Conservation (phyloP, 1,140 invertebrate genomes). For the Ceratina calcarata region DNA sequence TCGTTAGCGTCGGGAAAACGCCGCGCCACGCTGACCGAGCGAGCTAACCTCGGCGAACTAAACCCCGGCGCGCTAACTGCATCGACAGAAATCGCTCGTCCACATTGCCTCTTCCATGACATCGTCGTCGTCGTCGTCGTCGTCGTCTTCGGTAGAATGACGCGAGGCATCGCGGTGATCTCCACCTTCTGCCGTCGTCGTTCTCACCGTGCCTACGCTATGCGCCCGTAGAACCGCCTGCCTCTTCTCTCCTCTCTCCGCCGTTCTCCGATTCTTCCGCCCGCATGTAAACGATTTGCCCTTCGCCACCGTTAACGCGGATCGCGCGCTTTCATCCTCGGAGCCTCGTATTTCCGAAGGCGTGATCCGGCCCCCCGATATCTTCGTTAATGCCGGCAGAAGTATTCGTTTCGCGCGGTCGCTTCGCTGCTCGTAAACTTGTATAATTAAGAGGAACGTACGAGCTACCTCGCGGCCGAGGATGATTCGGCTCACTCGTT, state of each 20-base stretch:
- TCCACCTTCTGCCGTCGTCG: not conserved
- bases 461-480: not conserved
- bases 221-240: not conserved
- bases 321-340: not conserved
- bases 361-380: not conserved
- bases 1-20: conserved; percentile 60
- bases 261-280: conserved; percentile 7
- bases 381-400: conserved; percentile 21
- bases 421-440: not conserved
- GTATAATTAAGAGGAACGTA: conserved; percentile 8
- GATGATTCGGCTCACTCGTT: conserved; percentile 14
- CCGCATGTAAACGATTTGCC: conserved; percentile 30
- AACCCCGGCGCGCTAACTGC: conserved; percentile 16
- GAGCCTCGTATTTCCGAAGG: not conserved
- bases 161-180: conserved; percentile 6
- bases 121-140: not conserved
- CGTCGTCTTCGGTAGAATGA: not conserved
- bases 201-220: not conserved
- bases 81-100: conserved; percentile 39
- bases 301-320: not conserved
- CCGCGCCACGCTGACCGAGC: not conserved
- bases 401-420: not conserved
- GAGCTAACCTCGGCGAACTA: conserved; percentile 13
- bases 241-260: not conserved
- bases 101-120: not conserved